Percentiles rank a stretch among this genome's conserved stretches.
phyloP scores from a whole-genome alignment of 2,888 invertebrate genomes.

The Odontomyia ornata region DNA sequence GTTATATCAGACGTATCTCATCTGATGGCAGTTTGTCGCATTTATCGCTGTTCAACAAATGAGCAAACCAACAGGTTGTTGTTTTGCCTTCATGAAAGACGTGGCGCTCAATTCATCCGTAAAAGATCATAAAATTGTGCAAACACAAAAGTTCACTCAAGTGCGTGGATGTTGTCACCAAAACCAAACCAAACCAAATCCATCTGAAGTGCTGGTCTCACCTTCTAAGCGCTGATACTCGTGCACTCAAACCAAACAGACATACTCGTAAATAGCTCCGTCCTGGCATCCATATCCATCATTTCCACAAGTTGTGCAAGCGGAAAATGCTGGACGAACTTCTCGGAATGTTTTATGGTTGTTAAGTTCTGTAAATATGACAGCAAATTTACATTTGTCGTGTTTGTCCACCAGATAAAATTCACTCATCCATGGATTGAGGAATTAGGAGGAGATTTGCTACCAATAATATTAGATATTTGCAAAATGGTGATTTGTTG shows the following conservation, averaged over 20 bases:
- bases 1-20: background rate
- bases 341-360: conserved; percentile 39
- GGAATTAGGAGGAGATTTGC: conserved; percentile 2
- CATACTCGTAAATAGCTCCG: background rate
- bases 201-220: background rate
- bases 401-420: conserved; percentile 1
- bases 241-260: background rate
- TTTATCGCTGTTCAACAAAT: background rate
- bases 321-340: conserved; percentile 27
- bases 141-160: conserved; percentile 39
- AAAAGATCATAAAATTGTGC: conserved; percentile 37
- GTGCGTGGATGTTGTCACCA: conserved; percentile 41
- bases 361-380: conserved; percentile 30
- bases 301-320: conserved; percentile 7
- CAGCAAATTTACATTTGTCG: conserved; percentile 33
- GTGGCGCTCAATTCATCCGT: conserved; percentile 42
- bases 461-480: conserved; percentile 8
- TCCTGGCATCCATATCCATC: background rate
- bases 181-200: too few relatives aligned
- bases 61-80: background rate
- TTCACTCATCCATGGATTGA: background rate
- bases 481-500: background rate
- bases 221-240: background rate
- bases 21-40: background rate
- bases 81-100: background rate